Percentiles rank a stretch among this genome's conserved stretches.
These are phyloP conservation scores for Chloroceryle inda DNA, from an alignment of 2,797 vertebrate genomes.

Conservation along the genomic window DNA sequence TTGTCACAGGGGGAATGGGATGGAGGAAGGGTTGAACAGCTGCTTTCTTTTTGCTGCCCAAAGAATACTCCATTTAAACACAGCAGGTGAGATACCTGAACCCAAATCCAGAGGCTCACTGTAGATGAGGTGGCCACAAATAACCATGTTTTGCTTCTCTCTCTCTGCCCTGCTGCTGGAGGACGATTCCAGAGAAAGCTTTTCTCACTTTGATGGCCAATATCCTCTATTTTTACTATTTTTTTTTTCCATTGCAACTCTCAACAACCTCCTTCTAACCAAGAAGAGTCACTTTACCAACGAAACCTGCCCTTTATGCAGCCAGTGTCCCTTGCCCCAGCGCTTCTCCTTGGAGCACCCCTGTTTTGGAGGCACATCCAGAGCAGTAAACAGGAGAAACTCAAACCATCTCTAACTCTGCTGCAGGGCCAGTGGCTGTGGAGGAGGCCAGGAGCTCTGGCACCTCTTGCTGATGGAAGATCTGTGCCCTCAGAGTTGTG, in stretches of 20 bases:
- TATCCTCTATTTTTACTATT: not conserved
- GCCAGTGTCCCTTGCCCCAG: not conserved
- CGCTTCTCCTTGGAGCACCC: not conserved
- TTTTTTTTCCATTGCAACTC: not conserved
- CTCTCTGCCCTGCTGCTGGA: not conserved
- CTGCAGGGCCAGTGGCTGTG: not conserved
- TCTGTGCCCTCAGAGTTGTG: not conserved
- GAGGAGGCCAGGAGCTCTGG: not conserved
- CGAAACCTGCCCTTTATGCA: rapidly evolving
- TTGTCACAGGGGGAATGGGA: too few species aligned
- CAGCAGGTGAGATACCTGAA: not conserved
- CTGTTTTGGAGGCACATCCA: not conserved
- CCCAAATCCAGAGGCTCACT: not conserved
- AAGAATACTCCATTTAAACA: rapidly evolving
- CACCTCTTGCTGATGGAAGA: not conserved
- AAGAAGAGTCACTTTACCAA: not conserved
- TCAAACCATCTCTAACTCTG: not conserved
- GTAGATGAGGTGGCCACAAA: not conserved
- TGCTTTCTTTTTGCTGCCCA: not conserved
- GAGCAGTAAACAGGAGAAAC: not conserved
- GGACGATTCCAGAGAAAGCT: not conserved
- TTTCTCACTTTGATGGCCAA: not conserved
- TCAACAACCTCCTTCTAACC: not conserved
- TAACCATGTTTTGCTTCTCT: not conserved
- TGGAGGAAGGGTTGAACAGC: not conserved